These are phyloP conservation scores for Melanotaenia maccullochi DNA, from an alignment of 2,797 vertebrate genomes.

Conservation along the genomic window DNA sequence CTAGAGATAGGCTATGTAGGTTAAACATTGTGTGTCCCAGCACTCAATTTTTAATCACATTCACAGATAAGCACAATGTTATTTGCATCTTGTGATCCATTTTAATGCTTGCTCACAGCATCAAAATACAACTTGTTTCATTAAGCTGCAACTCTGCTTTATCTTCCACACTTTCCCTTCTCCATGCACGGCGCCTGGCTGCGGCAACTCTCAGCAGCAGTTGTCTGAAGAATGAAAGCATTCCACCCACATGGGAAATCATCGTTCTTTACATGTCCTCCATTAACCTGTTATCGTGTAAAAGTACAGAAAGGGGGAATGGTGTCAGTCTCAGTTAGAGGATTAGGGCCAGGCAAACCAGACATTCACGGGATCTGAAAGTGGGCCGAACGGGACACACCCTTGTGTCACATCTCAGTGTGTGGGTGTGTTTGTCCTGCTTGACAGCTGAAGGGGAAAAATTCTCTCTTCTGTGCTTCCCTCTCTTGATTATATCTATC, in stretches of 20 bases:
- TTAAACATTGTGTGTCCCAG: constrained; percentile 58
- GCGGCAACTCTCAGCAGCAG: constrained; percentile 41
- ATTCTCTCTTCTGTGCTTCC: constrained; percentile 14
- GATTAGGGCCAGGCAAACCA: constrained; percentile 62
- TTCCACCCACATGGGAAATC: constrained; percentile 38
- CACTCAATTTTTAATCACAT: constrained; percentile 67
- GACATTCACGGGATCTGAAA: constrained; percentile 56
- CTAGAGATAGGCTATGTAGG: constrained; percentile 63
- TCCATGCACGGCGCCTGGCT: constrained; percentile 29
- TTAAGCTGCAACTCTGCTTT: constrained; percentile 10
- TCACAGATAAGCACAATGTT: constrained; percentile 54
- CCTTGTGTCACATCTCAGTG: constrained; percentile 42
- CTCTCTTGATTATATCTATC: constrained; percentile 27
- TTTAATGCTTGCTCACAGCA: constrained; percentile 25
- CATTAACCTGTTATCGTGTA: constrained; percentile 51
- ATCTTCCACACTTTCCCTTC: constrained; percentile 14
- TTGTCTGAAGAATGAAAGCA: constrained; percentile 36
- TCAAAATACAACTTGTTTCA: constrained; percentile 48
- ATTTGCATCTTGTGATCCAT: constrained; percentile 30
- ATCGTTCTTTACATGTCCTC: constrained; percentile 24
- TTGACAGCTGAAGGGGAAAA: constrained; percentile 44
- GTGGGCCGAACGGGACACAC: constrained; percentile 56
- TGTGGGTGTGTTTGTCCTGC: constrained; percentile 56
- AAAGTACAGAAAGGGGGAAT: constrained; percentile 37
- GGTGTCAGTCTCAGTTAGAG: constrained; percentile 56